Percentiles rank a stretch among this genome's conserved stretches.
phyloP scores from a whole-genome alignment of 2,888 invertebrate genomes.

The Willowsia nigromaculata region DNA sequence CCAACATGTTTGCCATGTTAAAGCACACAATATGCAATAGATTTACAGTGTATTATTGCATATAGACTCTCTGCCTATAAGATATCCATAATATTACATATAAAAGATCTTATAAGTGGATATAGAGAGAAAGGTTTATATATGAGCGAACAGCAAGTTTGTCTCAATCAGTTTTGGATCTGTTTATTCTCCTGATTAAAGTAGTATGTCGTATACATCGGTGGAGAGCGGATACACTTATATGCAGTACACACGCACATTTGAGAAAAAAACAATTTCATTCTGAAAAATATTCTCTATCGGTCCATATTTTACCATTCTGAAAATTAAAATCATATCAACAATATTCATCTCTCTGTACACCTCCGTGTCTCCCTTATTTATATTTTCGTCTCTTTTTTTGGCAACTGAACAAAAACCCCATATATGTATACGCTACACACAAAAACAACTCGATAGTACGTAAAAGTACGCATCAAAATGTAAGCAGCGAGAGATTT shows the following conservation, averaged over 20 bases:
- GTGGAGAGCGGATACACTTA: neutral
- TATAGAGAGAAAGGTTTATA: neutral
- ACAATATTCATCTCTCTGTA: slow-evolving; percentile 2
- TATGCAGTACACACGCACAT: neutral
- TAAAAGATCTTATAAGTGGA: no score
- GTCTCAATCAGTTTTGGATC: slow-evolving; percentile 23
- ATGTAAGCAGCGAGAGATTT: neutral
- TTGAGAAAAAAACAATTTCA: slow-evolving; percentile 43
- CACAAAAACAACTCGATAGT: no score
- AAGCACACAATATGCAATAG: neutral
- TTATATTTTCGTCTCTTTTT: neutral
- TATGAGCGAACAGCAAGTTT: neutral
- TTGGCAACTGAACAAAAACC: slow-evolving; percentile 32
- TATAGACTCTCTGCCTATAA: no score
- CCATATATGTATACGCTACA: neutral
- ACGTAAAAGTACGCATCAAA: neutral
- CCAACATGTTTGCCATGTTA: slow-evolving; percentile 3
- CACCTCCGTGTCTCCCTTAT: neutral
- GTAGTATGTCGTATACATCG: slow-evolving; percentile 20
- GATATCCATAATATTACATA: no score
- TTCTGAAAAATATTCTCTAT: slow-evolving; percentile 49
- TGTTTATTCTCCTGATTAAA: slow-evolving; percentile 17
- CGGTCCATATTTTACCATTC: slow-evolving; percentile 33
- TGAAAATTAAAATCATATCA: slow-evolving; percentile 42
- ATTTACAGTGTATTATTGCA: no score